phyloP scores from a whole-genome alignment of 2,113 vertebrate genomes.

The Arvicanthis niloticus region DNA sequence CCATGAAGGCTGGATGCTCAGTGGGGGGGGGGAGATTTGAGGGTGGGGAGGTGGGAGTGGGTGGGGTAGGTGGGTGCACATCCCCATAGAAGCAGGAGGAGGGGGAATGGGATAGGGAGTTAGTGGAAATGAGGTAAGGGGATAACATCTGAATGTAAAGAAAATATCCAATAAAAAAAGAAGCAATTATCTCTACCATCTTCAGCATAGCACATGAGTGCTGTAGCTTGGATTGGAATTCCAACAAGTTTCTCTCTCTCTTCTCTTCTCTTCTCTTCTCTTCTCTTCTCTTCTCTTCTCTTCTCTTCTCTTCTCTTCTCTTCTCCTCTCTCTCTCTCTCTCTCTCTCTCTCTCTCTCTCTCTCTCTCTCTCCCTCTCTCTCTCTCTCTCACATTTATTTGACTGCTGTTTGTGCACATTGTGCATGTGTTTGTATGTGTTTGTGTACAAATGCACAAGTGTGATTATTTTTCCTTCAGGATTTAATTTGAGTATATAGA shows the following conservation, averaged over 20 bases:
- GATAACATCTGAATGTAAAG: no score
- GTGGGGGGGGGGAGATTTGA: no score
- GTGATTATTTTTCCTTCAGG: neutral
- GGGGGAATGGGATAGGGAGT: no score
- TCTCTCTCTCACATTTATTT: neutral
- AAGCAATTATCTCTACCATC: neutral
- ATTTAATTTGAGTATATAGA: no score
- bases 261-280: no score
- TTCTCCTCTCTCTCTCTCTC: neutral
- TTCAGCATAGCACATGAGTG: neutral
- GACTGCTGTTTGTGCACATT: neutral
- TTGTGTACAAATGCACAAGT: neutral
- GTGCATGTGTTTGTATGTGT: neutral
- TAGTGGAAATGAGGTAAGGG: no score
- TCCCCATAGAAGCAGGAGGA: no score
- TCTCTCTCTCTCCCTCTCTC: neutral
- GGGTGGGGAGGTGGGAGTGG: no score
- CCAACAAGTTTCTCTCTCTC: neutral
- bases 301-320: no score
- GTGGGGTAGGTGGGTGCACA: no score
- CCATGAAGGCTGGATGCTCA: no score
- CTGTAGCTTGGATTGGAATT: neutral
- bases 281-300: neutral
- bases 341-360: neutral
- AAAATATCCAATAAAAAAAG: no score